Evolutionary conservation across 2,113 vertebrate genomes (phyloP), one percentile per base, ranked within the genome.

Genomic region (Galemys pyrenaicus): DNA sequence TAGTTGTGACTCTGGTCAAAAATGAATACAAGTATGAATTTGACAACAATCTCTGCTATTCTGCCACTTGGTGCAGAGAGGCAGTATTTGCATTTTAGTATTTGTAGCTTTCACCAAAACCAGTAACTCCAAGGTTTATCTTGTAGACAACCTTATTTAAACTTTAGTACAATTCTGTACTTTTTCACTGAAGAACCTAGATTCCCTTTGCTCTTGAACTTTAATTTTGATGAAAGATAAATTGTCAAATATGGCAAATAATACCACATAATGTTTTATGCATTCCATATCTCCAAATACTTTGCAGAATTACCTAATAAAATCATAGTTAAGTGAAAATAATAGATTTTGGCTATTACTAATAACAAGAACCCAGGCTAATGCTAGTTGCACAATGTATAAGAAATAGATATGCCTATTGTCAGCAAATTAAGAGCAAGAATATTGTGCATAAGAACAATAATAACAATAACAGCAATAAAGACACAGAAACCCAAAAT

Each of bases 191-290:
- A 85, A 82, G 4, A 85, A 79, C 26, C 4, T 86, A 80, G 15
- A 73, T 94, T 88, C 12, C 15, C 37, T 85, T 88, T 79, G 15
- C 82, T 87, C 37, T 86, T 92, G n/a, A 95, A 91, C 32, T 95
- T 96, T 64, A 60, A 44, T 89, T 87, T 78, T 82, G 74, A 89
- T 83, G 87, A 90, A 58, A 64, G 28, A 84, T 54, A 71, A 5
- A 77, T n/a, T 78, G 65, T 68, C 81, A 88, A 92, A 44, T 54
- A 87, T 70, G 30, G 26, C 8, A 94, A 89, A 90, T 73, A 92
- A 73, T n/a, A 68, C 9, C 41, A 60, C 32, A 86, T 89, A 62
- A 28, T 70, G 13, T 91, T 93, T 89, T 56, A 0, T 58, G n/a
- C n/a, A 90, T 49, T 22, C 7, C 39, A 74, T 78, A 73, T 87